Base-by-base conservation (phyloP, 2,797 vertebrate genomes). In the Enteromius unitaeniatus region DNA sequence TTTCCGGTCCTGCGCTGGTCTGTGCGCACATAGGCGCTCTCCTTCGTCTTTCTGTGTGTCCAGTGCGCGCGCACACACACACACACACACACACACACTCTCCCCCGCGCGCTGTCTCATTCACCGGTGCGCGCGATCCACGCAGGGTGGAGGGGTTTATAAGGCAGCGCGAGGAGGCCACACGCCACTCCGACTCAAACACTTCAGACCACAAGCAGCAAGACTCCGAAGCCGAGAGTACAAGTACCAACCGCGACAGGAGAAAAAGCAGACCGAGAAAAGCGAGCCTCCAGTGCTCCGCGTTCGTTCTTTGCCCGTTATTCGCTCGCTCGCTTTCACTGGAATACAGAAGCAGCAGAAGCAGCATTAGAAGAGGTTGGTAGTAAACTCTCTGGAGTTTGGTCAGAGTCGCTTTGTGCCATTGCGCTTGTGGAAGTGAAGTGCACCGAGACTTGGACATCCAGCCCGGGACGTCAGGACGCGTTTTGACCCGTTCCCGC, bases 301-400 rank as follows among this genome's bases (percentile, higher is more conserved):
- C 70, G 92, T 92, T 92, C 31, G 91, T 81, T 85, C 72, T 78
- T 90, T 65, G 85, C 92, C 92, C 92, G 89, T 81, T 64, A 11
- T 91, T 91, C 90, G 92, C 88, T 89, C 34, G 92, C 88, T 28
- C 6, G 60, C 60, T 65, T 19, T 76, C 53, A 89, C 90, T 91
- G 94, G 93, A 93, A 89, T 92, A 68, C 45, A 93, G 92, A 93
- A 83, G 37, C 58, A 90, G 80, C 42, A 51, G n/a, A 15, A 68
- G 67, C 64, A 75, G 47, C 47, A 2, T 34, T 28, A 89, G 91
- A 90, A 93, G 89, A 90, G 92, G 95, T 95, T 95, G 95, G 95
- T 96, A 96, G 95, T 95, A 96, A 94, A 95, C 95, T 95, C 95
- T 95, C 95, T 95, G 95, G 95, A 96, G 95, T 96, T 96, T 95